A percentile compares a stretch with the other conserved stretches of the same genome.
These are phyloP conservation scores for Acrobeloides nanus DNA, from an alignment of 2,888 invertebrate species.

Conservation along the genomic window DNA sequence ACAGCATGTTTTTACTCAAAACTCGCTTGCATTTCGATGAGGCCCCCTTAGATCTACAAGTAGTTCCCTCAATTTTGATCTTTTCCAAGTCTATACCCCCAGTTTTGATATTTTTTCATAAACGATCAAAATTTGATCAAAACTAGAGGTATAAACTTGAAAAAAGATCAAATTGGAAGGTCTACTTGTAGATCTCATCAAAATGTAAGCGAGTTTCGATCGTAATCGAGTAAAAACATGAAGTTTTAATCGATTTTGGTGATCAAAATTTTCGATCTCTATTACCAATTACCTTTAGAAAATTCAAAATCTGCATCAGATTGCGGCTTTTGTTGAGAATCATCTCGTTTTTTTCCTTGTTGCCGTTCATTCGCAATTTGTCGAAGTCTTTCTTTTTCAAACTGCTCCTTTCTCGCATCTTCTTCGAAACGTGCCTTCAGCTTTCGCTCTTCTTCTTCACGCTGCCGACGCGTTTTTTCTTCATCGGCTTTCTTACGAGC, in stretches of 20 bases:
- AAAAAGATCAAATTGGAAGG: too few relatives aligned
- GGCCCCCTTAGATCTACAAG: too few relatives aligned
- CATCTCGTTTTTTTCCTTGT: constrained; percentile 8
- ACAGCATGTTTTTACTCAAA: too few relatives aligned
- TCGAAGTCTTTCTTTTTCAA: constrained; percentile 5
- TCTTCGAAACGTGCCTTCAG: constrained; percentile 12
- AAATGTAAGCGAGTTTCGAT: too few relatives aligned
- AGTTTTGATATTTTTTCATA: too few relatives aligned
- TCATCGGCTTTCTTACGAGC: constrained; percentile 28
- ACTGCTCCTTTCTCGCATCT: constrained; percentile 7
- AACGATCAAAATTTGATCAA: too few relatives aligned
- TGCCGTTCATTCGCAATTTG: background rate
- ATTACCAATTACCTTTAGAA: background rate
- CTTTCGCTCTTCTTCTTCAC: constrained; percentile 21
- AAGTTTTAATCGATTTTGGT: background rate
- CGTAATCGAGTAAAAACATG: too few relatives aligned
- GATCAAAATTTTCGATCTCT: background rate
- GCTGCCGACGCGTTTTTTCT: constrained; percentile 22
- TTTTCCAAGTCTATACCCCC: too few relatives aligned
- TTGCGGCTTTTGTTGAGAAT: constrained; percentile 3
- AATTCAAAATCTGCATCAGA: background rate
- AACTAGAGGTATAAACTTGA: too few relatives aligned
- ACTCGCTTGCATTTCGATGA: too few relatives aligned
- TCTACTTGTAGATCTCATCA: too few relatives aligned
- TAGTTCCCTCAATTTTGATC: too few relatives aligned